phyloP scores from a whole-genome alignment of 1,140 invertebrate species.

The Drosophila malerkotliana region DNA sequence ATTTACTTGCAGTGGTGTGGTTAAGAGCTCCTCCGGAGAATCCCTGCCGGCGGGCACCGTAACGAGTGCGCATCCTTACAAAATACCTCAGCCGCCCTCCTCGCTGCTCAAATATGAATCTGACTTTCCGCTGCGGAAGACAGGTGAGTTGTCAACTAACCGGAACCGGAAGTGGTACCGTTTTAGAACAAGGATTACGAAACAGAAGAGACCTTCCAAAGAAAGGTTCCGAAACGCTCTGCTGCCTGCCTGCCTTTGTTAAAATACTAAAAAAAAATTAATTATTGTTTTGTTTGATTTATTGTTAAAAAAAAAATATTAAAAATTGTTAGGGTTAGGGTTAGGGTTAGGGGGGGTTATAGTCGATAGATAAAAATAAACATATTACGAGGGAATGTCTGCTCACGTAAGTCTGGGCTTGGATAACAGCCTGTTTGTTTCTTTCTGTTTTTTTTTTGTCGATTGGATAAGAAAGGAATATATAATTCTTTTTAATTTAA shows the following conservation, averaged over 20 bases:
- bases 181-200: neutral
- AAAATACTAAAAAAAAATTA: neutral
- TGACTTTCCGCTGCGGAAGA: constrained; percentile 97
- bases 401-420: neutral
- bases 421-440: neutral
- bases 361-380: neutral
- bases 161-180: neutral
- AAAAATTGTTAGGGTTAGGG: neutral
- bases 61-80: constrained; percentile 88
- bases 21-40: constrained; percentile 87
- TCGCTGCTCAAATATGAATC: constrained; percentile 89
- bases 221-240: neutral
- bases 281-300: neutral
- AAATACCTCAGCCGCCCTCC: constrained; percentile 86
- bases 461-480: neutral
- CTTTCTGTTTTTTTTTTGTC: neutral
- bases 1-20: constrained; percentile 84
- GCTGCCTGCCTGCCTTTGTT: neutral
- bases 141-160: constrained; percentile 87
- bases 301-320: neutral
- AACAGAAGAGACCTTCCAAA: no score
- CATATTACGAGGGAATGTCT: neutral
- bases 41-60: constrained; percentile 85
- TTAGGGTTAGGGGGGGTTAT: neutral
- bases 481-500: no score